Evolutionary conservation across 2,113 vertebrate species (phyloP), one percentile per base, ranked within the genome.

Genomic region (Edolisoma coerulescens): DNA sequence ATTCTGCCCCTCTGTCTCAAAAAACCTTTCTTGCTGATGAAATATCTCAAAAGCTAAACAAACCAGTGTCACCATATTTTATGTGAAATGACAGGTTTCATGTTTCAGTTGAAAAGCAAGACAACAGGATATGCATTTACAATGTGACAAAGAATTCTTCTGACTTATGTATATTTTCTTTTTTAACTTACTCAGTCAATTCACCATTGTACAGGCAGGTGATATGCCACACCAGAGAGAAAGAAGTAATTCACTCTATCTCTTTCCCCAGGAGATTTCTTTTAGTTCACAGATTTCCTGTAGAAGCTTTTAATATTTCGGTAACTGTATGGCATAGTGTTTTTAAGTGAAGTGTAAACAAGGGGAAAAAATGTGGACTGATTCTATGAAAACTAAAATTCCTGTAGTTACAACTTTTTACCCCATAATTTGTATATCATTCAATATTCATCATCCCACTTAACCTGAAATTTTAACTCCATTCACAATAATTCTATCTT

Each of bases 11-110:
- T 93, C 54, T 95, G 27, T 71, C 85, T 90, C 84, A 87, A 90
- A 94, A 91, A 71, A 6, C 4, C 35, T 59, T 79, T 93, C 69
- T 87, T 78, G 73, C 32, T 76, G 68, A 95, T 96, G 68, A 96
- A 97, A 95, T 95, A 96, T 61, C 78, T 97, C 89, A 95, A 92
- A 89, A 97, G 32, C 70, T 97, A 96, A 97, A 97, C 74, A 94
- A 95, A 9, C 61, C 28, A 80, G 14, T 92, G 50, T 95, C 85
- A 91, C 52, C n/a, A 41, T 89, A 94, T 93, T 96, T 96, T 93
- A 90, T 84, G 44, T 32, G 44, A 80, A 94, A 94, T 42, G 69
- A n/a, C 73, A 96, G 47, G 54, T 69, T 78, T 92, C 52, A 7
- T 2, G 4, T 87, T 73, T 92, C 52, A 7, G 95, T 82, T 95